Evolutionary conservation across 92 coral and sea anemone genomes (phyloP), one percentile per base, ranked within the genome.

Genomic region (Palythoa grandis): DNA sequence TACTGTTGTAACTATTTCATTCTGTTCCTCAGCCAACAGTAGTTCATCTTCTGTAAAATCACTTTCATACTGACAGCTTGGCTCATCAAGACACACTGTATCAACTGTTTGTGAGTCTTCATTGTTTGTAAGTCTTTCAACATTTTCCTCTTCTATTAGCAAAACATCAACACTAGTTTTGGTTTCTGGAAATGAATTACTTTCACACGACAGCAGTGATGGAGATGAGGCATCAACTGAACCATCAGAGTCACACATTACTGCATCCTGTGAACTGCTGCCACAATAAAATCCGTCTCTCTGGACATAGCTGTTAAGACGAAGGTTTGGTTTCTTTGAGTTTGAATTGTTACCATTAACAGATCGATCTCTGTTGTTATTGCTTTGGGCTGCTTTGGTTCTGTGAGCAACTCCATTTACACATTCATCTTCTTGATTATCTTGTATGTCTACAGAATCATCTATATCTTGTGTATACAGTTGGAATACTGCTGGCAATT

Each of bases 401-500:
- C 10, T 22, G 7, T 50, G 63, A 24, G n/a, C 19, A 24, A 57
- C 19, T 20, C 63, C 60, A 76, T 76, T 57, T 5, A 76, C 24
- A 10, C 8, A 24, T 12, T 35, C 38, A 35, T 17, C 39, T 8
- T 53, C 67, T 3, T 12, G 10, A 76, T 52, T 35, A 0, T 76
- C 43, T 53, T 4, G 9, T 50, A 38, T 37, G 0, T 53, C 43
- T 23, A 10, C 22, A 23, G 50, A 13, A 12, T 76, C 67, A 76
- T 29, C 38, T 19, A 4, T 7, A 80, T 80, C 85, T 50, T 80
- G 85, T 65, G 85, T 80, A 16, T 80, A 80, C 35, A 80, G 73
- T 73, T 80, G 85, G 47, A 80, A 80, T 15, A 80, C 25, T 3
- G 75, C 66, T 15, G 85, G 85, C n/a, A 80, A 40, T 53, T 80